Percentiles rank a stretch among this genome's conserved stretches.
Conservation (phyloP, 2,797 vertebrate genomes). For the Jordanella pulchra region DNA sequence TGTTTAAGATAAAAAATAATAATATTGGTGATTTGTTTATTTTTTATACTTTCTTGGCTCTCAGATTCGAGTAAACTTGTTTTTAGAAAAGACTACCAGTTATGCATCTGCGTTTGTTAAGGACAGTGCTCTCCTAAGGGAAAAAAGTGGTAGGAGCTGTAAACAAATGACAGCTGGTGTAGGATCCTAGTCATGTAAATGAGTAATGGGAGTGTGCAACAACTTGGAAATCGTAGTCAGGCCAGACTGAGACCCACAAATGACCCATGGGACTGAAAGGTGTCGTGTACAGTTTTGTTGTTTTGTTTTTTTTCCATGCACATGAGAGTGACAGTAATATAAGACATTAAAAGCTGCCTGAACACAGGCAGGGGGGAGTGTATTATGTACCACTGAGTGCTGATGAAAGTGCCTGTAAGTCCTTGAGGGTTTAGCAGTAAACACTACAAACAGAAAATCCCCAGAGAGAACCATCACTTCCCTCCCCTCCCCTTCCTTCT, state of each 20-base stretch:
- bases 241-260: conserved; percentile 34
- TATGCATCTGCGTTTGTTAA: conserved; percentile 35
- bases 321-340: conserved; percentile 33
- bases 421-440: conserved; percentile 72
- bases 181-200: conserved; percentile 50
- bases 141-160: conserved; percentile 34
- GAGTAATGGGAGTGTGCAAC: conserved; percentile 36
- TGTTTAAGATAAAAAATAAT: neutral
- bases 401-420: conserved; percentile 71
- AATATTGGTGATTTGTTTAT: neutral
- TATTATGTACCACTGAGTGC: conserved; percentile 56
- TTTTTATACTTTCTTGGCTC: neutral
- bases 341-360: conserved; percentile 47
- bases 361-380: conserved; percentile 48
- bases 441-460: conserved; percentile 75
- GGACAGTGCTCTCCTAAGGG: conserved; percentile 51
- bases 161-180: conserved; percentile 42
- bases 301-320: conserved; percentile 14
- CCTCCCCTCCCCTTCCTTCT: conserved; percentile 32
- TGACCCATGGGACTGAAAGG: conserved; percentile 45
- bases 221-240: conserved; percentile 38
- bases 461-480: conserved; percentile 53
- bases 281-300: conserved; percentile 34
- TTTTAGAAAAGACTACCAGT: neutral
- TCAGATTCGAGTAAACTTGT: neutral